Evolutionary conservation across 2,888 invertebrate species (phyloP), one percentile per base, ranked within the genome.

Genomic region (Andrena haemorrhoa): DNA sequence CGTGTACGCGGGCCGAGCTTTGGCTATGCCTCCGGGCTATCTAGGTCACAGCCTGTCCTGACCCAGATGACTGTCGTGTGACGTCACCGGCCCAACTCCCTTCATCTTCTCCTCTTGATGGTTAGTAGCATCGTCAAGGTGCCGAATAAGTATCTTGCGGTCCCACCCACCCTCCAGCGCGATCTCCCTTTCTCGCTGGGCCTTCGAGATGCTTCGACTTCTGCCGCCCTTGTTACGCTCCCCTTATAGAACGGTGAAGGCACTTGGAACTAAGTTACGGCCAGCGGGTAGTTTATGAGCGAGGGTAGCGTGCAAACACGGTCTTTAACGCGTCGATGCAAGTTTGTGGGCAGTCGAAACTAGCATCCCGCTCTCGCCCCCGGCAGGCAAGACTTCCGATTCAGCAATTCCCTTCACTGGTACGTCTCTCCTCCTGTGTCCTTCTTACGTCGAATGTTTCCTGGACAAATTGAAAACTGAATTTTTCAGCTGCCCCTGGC

Each of bases 51-150:
- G 89, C 88, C 84, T 81, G 88, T 91, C 87, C 92, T 90, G 92
- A 92, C 92, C 92, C 88, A 91, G 89, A 92, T 92, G 91, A 91
- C 85, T 89, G 84, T 82, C 84, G 84, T 2, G 86, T 92, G 92
- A 92, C 92, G 92, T 91, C 90, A 90, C 74, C 79, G 65, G 63
- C 53, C 68, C 79, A 84, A 79, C 80, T 83, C 79, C 84, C 83
- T 81, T 80, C 72, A 70, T 82, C 79, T 78, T 78, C 71, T 69
- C 56, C 70, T 47, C 65, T 47, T 56, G 29, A 16, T 4, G 65
- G 75, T 70, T 63, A 35, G 73, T 60, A 63, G 74, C 23, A 75
- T 69, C 61, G 81, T 75, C 79, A 78, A 87, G 85, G 64, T 70
- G 64, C 29, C 65, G 74, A 49, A 26, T 72, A 75, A 79, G 81